Conservation (phyloP, 2,797 vertebrate genomes). For the Pristis pectinata region DNA sequence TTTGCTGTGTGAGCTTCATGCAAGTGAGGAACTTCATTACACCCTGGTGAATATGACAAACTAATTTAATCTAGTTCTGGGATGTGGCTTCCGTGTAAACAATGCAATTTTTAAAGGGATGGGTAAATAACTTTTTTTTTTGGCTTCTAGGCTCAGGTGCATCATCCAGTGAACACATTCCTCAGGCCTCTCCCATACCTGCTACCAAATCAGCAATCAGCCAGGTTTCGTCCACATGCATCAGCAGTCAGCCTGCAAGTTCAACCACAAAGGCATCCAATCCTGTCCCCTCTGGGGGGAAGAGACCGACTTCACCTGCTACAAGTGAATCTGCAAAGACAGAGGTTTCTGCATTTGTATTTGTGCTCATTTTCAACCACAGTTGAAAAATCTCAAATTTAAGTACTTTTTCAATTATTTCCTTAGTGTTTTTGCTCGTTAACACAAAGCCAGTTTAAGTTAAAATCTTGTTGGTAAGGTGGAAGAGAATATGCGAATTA, state of each 20-base stretch:
- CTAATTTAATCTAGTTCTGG: too few species aligned
- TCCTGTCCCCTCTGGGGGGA: constrained; percentile 53
- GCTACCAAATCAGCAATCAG: constrained; percentile 61
- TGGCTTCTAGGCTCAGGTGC: constrained; percentile 45
- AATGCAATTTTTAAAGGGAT: not conserved
- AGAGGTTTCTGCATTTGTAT: constrained; percentile 47
- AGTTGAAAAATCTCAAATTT: constrained; percentile 28
- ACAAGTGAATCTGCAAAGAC: constrained; percentile 65
- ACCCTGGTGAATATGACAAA: too few species aligned
- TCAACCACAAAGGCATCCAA: constrained; percentile 59
- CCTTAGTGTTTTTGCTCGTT: not conserved
- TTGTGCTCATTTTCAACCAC: not conserved
- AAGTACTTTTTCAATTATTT: constrained; percentile 32
- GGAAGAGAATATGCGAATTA: not conserved
- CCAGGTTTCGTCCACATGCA: constrained; percentile 59
- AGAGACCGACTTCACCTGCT: constrained; percentile 60
- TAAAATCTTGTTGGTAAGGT: too few species aligned
- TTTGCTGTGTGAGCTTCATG: too few species aligned
- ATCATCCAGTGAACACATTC: constrained; percentile 69
- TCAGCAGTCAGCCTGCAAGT: constrained; percentile 61
- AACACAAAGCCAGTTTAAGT: not conserved
- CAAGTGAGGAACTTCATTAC: too few species aligned
- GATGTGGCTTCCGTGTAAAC: not conserved
- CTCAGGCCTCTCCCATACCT: constrained; percentile 66
- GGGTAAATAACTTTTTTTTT: not conserved